A percentile compares a stretch with the other conserved stretches of the same genome.
These are phyloP conservation scores for Philopedon plagiatum DNA, from an alignment of 2,888 invertebrate species.

Conservation along the genomic window DNA sequence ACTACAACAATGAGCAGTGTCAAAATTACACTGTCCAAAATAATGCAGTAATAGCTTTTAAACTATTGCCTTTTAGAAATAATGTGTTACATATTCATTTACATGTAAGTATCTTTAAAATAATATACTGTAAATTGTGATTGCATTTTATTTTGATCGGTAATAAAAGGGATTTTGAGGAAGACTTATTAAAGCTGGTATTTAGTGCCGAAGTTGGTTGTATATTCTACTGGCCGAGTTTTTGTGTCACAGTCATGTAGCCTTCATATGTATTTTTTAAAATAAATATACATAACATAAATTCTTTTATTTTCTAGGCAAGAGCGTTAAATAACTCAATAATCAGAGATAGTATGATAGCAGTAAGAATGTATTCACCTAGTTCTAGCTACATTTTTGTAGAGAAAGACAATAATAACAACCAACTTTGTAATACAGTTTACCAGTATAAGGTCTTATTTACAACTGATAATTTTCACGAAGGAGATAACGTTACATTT, in stretches of 20 bases:
- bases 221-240: too few relatives aligned
- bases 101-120: conserved; percentile 58
- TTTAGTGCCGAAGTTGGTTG: too few relatives aligned
- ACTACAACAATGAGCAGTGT: conserved; percentile 62
- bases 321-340: conserved; percentile 62
- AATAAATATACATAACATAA: too few relatives aligned
- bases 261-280: too few relatives aligned
- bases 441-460: conserved; percentile 64
- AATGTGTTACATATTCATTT: conserved; percentile 64
- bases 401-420: conserved; percentile 56
- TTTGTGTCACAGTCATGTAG: too few relatives aligned
- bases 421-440: conserved; percentile 60
- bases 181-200: too few relatives aligned
- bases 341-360: conserved; percentile 57
- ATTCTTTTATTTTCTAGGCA: conserved; percentile 57
- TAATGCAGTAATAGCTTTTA: conserved; percentile 61
- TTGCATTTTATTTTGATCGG: too few relatives aligned
- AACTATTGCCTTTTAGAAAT: conserved; percentile 63
- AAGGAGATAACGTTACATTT: conserved; percentile 61
- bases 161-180: too few relatives aligned
- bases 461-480: conserved; percentile 60
- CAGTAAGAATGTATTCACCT: conserved; percentile 64
- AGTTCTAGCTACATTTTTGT: conserved; percentile 64
- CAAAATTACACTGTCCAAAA: conserved; percentile 59
- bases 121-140: too few relatives aligned